A percentile compares a stretch with the other conserved stretches of the same genome.
phyloP scores from a whole-genome alignment of 2,888 invertebrate genomes.

The Lacanobia oleracea region DNA sequence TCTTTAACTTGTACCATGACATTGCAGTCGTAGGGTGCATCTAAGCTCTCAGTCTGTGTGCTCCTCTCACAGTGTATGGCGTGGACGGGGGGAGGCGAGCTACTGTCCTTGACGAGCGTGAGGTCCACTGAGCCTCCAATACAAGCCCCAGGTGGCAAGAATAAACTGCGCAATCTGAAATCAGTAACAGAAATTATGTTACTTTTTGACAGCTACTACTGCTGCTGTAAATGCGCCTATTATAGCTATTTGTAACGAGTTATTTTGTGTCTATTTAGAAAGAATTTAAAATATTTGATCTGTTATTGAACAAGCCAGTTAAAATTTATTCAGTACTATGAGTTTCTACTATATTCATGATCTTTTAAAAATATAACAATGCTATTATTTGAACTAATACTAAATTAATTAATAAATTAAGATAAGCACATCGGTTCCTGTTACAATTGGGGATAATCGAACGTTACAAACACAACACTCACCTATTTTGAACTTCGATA shows the following conservation, averaged over 20 bases:
- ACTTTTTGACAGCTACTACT: neutral
- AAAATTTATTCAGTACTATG: neutral
- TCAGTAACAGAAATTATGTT: constrained; percentile 10
- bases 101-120: constrained; percentile 73
- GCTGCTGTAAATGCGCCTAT: neutral
- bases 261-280: constrained; percentile 15
- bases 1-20: constrained; percentile 71
- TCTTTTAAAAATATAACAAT: constrained; percentile 6
- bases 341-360: constrained; percentile 9
- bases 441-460: constrained; percentile 31
- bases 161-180: constrained; percentile 76
- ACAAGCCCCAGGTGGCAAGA: constrained; percentile 64
- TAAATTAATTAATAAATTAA: constrained; percentile 40
- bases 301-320: constrained; percentile 8
- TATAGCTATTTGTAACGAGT: neutral
- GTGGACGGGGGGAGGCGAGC: constrained; percentile 58
- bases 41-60: constrained; percentile 78
- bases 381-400: constrained; percentile 5
- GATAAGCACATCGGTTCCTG: constrained; percentile 44
- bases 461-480: constrained; percentile 64
- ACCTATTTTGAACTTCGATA: constrained; percentile 92
- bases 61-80: constrained; percentile 66
- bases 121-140: constrained; percentile 74
- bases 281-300: constrained; percentile 9
- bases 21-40: constrained; percentile 13